Percentiles rank a stretch among this genome's conserved stretches.
Conservation (phyloP, 2,888 invertebrate species). For the Yponomeuta evonymella region DNA sequence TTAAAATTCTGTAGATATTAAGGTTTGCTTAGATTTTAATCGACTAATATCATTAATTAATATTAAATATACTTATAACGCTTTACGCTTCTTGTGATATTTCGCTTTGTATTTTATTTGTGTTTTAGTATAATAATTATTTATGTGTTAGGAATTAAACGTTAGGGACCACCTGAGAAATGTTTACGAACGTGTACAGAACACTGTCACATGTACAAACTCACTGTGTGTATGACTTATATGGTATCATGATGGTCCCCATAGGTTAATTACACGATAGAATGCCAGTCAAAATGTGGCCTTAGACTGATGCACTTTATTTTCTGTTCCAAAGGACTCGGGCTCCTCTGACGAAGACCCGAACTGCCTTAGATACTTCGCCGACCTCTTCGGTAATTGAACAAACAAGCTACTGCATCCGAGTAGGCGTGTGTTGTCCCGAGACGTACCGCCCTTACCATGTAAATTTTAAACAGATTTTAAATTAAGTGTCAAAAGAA, state of each 20-base stretch:
- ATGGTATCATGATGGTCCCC: not conserved
- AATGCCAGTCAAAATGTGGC: not conserved
- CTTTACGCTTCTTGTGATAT: slow-evolving; percentile 70
- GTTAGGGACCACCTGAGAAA: not conserved
- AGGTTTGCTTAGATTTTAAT: slow-evolving; percentile 6
- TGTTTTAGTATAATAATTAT: slow-evolving; percentile 32
- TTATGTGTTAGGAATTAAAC: not conserved
- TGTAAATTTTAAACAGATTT: not conserved
- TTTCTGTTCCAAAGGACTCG: slow-evolving; percentile 63
- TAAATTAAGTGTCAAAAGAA: not conserved
- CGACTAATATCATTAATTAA: not conserved
- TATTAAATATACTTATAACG: slow-evolving; percentile 27
- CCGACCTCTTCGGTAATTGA: slow-evolving; percentile 79
- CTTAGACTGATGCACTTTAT: slow-evolving; percentile 41
- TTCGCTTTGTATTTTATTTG: slow-evolving; percentile 66
- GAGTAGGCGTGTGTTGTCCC: slow-evolving; percentile 2
- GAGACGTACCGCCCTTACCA: not conserved
- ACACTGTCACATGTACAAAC: slow-evolving; percentile 4
- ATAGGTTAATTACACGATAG: not conserved
- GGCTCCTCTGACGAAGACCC: slow-evolving; percentile 73
- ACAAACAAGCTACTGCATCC: slow-evolving; percentile 19
- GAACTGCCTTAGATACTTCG: slow-evolving; percentile 84
- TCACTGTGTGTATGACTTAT: not conserved
- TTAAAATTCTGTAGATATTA: slow-evolving; percentile 5
- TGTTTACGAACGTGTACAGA: not conserved